Conservation (phyloP, 2,113 vertebrate species). For the Paramormyrops kingsleyae region DNA sequence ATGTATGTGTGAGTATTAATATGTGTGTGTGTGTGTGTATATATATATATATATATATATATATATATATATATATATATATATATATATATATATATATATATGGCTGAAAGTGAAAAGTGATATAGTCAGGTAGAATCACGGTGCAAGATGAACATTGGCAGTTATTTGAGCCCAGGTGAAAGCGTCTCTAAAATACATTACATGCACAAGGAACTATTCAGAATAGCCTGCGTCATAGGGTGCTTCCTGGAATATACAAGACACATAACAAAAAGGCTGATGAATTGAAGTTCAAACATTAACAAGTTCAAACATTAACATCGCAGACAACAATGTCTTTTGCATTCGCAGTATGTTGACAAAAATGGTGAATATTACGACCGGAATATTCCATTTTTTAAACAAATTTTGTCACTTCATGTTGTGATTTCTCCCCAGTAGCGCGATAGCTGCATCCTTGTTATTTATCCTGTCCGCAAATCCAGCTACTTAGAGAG, state of each 20-base stretch:
- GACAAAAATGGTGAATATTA: neutral
- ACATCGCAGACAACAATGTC: neutral
- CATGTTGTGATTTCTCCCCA: neutral
- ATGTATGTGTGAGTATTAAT: too few species aligned
- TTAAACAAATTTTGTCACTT: neutral
- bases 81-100: neutral
- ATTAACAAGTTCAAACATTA: too few species aligned
- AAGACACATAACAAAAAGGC: neutral
- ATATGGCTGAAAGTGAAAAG: neutral
- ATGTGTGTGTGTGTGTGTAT: neutral
- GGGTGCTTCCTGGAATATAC: neutral
- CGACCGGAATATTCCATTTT: neutral
- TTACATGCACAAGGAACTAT: neutral
- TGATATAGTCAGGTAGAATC: neutral
- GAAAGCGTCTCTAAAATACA: neutral
- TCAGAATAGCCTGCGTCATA: neutral
- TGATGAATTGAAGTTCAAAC: neutral
- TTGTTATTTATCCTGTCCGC: neutral
- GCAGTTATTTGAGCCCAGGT: neutral
- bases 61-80: neutral
- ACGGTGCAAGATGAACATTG: neutral
- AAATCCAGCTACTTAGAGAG: neutral
- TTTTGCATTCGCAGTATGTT: neutral
- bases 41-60: too few species aligned
- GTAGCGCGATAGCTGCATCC: neutral